These are phyloP conservation scores for Paedocypris micromegethes DNA, from an alignment of 2,797 vertebrate species.

Conservation along the genomic window DNA sequence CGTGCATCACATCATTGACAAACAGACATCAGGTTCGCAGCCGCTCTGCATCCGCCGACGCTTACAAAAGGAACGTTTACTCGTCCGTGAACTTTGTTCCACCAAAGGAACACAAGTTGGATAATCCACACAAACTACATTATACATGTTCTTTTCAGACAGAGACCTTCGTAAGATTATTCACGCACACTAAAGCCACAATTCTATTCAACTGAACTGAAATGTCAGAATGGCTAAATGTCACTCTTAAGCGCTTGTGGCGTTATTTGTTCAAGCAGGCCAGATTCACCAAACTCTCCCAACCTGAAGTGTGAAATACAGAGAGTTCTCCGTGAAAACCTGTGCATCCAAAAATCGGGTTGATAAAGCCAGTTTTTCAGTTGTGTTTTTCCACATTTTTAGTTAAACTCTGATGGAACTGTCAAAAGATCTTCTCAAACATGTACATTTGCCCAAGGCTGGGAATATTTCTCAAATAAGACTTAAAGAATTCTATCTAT, in stretches of 20 bases:
- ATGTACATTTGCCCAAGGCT: slow-evolving; percentile 33
- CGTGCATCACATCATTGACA: slow-evolving; percentile 8
- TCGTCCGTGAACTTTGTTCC: neutral
- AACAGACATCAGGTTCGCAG: slow-evolving; percentile 9
- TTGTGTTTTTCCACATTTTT: slow-evolving; percentile 6
- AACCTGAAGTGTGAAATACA: slow-evolving; percentile 7
- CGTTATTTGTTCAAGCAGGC: slow-evolving; percentile 34
- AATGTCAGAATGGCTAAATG: slow-evolving; percentile 30
- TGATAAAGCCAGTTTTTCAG: slow-evolving; percentile 22
- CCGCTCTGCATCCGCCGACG: neutral
- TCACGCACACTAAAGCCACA: slow-evolving; percentile 1
- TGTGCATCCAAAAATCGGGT: slow-evolving; percentile 5
- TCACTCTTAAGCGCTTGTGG: slow-evolving; percentile 36
- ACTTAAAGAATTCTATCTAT: slow-evolving; percentile 44
- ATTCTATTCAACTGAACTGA: slow-evolving; percentile 5
- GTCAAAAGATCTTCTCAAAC: slow-evolving; percentile 15
- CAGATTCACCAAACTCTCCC: slow-evolving; percentile 20
- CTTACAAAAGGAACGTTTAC: slow-evolving; percentile 12
- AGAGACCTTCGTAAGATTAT: slow-evolving; percentile 11
- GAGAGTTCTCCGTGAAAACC: neutral
- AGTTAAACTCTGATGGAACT: slow-evolving; percentile 11
- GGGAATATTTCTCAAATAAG: slow-evolving; percentile 43
- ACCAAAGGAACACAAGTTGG: slow-evolving; percentile 2
- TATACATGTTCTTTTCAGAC: neutral
- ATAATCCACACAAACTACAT: slow-evolving; percentile 15